Evolutionary conservation across 2,113 vertebrate species (phyloP).

Genomic region (Semicossyphus pulcher): DNA sequence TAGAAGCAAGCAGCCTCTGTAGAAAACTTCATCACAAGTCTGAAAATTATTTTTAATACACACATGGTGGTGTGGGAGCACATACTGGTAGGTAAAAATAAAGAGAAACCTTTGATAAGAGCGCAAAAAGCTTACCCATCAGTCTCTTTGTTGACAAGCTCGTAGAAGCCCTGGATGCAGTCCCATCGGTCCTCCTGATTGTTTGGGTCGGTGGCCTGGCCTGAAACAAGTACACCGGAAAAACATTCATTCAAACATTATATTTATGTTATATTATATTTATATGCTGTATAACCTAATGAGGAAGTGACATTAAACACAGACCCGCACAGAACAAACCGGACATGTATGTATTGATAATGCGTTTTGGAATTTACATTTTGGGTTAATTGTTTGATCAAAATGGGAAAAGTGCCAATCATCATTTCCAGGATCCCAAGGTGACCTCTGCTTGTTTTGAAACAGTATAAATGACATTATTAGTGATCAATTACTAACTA

Average conservation of each 20-base stretch:
- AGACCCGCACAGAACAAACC: too few relatives aligned
- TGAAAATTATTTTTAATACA: too few relatives aligned
- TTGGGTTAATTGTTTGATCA: too few relatives aligned
- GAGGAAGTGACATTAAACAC: conserved; percentile 20
- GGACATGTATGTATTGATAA: too few relatives aligned
- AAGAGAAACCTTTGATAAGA: neutral
- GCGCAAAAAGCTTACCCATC: conserved; percentile 82
- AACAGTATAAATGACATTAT: too few relatives aligned
- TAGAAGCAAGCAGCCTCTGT: neutral
- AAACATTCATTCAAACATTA: neutral
- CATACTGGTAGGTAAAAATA: neutral
- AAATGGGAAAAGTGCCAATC: too few relatives aligned
- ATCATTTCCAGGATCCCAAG: too few relatives aligned
- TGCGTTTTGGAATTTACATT: too few relatives aligned
- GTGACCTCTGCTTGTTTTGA: too few relatives aligned
- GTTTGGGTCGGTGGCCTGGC: conserved; percentile 89
- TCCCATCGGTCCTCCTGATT: conserved; percentile 86
- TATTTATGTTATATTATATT: too few relatives aligned
- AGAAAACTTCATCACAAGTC: neutral
- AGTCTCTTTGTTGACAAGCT: conserved; percentile 83
- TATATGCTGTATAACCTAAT: neutral
- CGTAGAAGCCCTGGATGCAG: conserved; percentile 88
- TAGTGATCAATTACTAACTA: too few relatives aligned
- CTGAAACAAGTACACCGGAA: conserved; percentile 67
- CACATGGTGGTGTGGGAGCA: neutral